phyloP scores from a whole-genome alignment of 2,888 invertebrate species.

The Tipula lateralis region DNA sequence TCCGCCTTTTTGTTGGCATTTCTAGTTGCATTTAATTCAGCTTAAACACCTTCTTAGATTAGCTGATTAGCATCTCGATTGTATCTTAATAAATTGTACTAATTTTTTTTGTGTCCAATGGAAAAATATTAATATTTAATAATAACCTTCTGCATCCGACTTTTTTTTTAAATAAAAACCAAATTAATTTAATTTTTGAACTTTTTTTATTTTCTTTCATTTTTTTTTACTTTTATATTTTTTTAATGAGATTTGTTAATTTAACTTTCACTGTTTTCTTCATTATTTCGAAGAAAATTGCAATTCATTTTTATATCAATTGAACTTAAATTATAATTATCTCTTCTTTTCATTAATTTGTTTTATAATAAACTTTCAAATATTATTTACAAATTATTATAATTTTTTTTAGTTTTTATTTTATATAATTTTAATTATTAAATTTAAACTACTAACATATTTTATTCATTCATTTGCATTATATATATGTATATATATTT shows the following conservation, averaged over 20 bases:
- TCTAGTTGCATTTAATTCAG: too few relatives aligned
- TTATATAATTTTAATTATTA: neutral
- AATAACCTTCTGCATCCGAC: too few relatives aligned
- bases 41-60: too few relatives aligned
- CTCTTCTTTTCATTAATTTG: neutral
- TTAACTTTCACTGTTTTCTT: neutral
- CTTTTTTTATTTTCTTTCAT: neutral
- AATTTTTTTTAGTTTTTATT: neutral
- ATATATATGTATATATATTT: neutral
- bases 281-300: neutral
- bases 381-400: neutral
- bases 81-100: too few relatives aligned
- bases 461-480: neutral
- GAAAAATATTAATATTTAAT: too few relatives aligned
- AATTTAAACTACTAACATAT: neutral
- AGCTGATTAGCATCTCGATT: too few relatives aligned
- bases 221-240: neutral
- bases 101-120: too few relatives aligned
- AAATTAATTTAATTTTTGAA: neutral
- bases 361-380: neutral
- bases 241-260: neutral
- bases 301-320: neutral
- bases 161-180: neutral
- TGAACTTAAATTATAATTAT: neutral
- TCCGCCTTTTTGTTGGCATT: too few relatives aligned